Evolutionary conservation across 2,888 invertebrate genomes (phyloP).

Genomic region (Dicycla oo): DNA sequence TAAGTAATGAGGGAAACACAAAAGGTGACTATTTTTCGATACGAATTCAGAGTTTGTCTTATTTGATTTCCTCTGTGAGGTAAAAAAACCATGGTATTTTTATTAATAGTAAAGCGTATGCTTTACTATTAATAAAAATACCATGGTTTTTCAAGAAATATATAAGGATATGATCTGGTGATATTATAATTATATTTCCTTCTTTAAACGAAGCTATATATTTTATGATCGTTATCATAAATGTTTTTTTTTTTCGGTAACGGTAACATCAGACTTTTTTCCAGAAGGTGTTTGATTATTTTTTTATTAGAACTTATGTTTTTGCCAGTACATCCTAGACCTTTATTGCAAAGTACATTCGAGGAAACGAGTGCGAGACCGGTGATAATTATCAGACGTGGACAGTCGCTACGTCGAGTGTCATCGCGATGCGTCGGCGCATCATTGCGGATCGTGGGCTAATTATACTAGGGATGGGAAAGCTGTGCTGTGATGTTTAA

Average conservation of each 20-base stretch:
- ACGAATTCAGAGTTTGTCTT: constrained; percentile 10
- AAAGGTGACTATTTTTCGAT: constrained; percentile 26
- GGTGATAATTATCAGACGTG: constrained; percentile 56
- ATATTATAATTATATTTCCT: background rate
- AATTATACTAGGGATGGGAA: constrained; percentile 60
- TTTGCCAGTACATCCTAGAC: constrained; percentile 62
- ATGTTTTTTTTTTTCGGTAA: background rate
- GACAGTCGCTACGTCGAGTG: constrained; percentile 57
- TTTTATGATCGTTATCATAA: background rate
- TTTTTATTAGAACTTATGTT: constrained; percentile 36
- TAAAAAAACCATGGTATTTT: constrained; percentile 8
- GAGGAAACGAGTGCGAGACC: constrained; percentile 75
- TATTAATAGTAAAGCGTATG: background rate
- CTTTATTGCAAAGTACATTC: constrained; percentile 70
- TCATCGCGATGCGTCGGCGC: constrained; percentile 51
- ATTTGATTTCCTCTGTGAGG: constrained; percentile 15
- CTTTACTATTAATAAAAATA: too few relatives aligned
- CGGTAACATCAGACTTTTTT: background rate
- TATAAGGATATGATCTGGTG: background rate
- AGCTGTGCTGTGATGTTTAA: background rate
- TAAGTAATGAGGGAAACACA: constrained; percentile 28
- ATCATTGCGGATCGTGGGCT: constrained; percentile 58
- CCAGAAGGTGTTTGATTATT: background rate
- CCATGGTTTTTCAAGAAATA: background rate
- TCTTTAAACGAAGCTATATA: background rate